Evolutionary conservation across 2,888 invertebrate genomes (phyloP).

Genomic region (Luperina nickerlii): DNA sequence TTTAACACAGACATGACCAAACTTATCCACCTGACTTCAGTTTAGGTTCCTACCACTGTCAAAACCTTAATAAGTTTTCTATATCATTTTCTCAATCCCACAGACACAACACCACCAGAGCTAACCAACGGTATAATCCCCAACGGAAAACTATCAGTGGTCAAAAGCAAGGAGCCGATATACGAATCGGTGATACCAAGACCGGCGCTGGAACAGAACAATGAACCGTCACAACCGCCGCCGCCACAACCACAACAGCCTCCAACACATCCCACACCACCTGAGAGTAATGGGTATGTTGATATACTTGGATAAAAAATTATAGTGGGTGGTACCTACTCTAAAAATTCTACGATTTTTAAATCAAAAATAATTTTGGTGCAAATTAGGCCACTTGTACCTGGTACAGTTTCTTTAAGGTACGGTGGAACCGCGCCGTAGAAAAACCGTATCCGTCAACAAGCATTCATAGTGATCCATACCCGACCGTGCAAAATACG

Average conservation of each 20-base stretch:
- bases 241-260: conserved; percentile 73
- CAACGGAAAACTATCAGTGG: conserved; percentile 86
- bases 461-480: too few species aligned
- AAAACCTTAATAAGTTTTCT: not conserved
- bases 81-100: not conserved
- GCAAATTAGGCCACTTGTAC: not conserved
- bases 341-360: not conserved
- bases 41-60: not conserved
- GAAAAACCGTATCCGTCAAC: too few species aligned
- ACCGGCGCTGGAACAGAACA: conserved; percentile 84
- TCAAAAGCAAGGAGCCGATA: conserved; percentile 93
- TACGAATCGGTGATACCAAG: conserved; percentile 96
- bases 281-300: conserved; percentile 81
- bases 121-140: conserved; percentile 88
- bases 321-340: not conserved
- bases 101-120: conserved; percentile 86
- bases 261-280: conserved; percentile 66
- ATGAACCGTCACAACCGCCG: conserved; percentile 71
- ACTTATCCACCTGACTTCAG: too few species aligned
- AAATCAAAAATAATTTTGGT: not conserved
- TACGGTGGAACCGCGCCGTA: too few species aligned
- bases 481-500: too few species aligned
- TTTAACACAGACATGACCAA: too few species aligned
- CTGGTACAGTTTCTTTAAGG: too few species aligned
- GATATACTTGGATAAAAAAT: not conserved